Base-by-base conservation (phyloP, 2,797 vertebrate genomes). In the Pangasius djambal region DNA sequence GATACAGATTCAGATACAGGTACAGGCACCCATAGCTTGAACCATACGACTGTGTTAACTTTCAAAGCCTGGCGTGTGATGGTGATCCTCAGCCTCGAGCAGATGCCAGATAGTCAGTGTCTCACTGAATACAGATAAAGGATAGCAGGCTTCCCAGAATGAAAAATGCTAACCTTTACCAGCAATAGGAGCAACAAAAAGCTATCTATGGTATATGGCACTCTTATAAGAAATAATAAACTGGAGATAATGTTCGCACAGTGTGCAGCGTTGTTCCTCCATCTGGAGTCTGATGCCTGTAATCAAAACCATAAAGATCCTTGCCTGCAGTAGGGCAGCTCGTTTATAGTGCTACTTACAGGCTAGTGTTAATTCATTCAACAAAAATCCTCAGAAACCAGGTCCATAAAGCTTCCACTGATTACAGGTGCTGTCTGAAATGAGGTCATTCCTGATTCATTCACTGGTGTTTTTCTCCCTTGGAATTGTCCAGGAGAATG, bases 41-140 rank as follows among this genome's bases (percentile, higher is more conserved):
- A 63, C 74, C 28, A 57, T 74, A 79, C 74, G 52, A 48, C 44
- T 83, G 40, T n/a, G 65, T 96, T 95, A 95, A 93, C 94, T 95
- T 96, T 95, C 94, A 95, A 92, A 91, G 18, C 31, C 31, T 25
- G 20, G 4, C 25, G 78, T 81, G 18, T 82, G 78, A 82, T 37
- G 55, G 78, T 82, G 55, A 59, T 82, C 55, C 78, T 82, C 52
- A 81, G 78, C 55, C 31, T 81, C 4, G 2, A 81, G 52, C 77
- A 22, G 78, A 20, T 81, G 52, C 31, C 55, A 81, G n/a, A 79
- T 20, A 78, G 50, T 81, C 77, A 57, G 4, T 55, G 50, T 83
- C 22, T 63, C 12, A 44, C 10, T 44, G 81, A 83, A 48, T 65
- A 83, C 15, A 65, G 81, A 81, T 59, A 81, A 81, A 37, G 90